Base-by-base conservation (phyloP, 2,113 vertebrate genomes). In the Anhinga rufa region DNA sequence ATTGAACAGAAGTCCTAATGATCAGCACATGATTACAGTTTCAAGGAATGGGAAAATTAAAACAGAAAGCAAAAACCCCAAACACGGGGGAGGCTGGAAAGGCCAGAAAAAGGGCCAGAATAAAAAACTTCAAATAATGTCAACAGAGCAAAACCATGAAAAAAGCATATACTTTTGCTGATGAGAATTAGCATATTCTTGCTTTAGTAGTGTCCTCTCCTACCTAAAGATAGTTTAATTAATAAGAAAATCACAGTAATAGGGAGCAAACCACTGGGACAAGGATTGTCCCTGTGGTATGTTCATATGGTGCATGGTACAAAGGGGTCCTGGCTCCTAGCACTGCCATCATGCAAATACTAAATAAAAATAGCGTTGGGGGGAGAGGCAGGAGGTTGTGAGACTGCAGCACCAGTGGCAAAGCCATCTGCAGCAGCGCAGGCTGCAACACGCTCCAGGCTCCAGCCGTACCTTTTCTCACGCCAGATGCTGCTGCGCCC, bases 401-500 rank as follows among this genome's bases (percentile, higher is more conserved):
- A 81, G 78, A 51, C 49, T 58, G 57, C 69, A 68, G 55, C 80
- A 82, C 69, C 77, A 74, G 72, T 68, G 82, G 79, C 88, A 92
- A 74, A 93, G 84, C 83, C 62, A 66, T 88, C 82, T 93, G 86
- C 92, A 94, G 69, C 69, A 62, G 68, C 4, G 0, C 68, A 21
- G 57, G 85, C 81, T 91, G 86, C 77, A 61, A n/a, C 80, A 70
- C 1, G 3, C 84, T 92, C 38, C 84, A 52, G 86, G 80, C 69
- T 86, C 69, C 77, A 87, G 92, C 94, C 55, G 17, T 80, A 94
- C 81, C 66, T 96, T 87, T 95, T 95, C 90, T 97, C 94, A 88
- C 19, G 48, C 31, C 84, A 94, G 82, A 82, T 80, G 88, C 88
- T 92, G 72, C 81, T 92, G 86, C 14, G 0, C 68, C 91, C 79